These are phyloP conservation scores for Drosophila atripex DNA, from an alignment of 2,888 invertebrate genomes.

Conservation along the genomic window DNA sequence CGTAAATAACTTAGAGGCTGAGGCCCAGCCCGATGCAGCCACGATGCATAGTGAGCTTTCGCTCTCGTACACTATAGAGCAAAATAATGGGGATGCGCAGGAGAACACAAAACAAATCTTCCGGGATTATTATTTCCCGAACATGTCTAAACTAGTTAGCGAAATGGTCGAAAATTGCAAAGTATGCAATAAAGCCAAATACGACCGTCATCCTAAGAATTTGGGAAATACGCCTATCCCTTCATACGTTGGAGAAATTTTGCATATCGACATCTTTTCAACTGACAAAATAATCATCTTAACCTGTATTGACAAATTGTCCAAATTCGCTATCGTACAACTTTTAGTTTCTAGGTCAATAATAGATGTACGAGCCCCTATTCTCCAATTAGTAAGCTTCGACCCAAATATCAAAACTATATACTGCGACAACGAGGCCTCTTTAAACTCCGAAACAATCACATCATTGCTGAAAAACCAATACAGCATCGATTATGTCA, in stretches of 20 bases:
- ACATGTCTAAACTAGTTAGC: neutral
- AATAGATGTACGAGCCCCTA: too few relatives aligned
- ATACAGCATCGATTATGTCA: too few relatives aligned
- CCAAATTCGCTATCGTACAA: neutral
- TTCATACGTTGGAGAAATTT: neutral
- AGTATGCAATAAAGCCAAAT: neutral
- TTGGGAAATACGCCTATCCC: neutral
- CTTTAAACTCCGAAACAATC: too few relatives aligned
- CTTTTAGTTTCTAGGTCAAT: neutral
- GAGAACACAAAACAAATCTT: neutral
- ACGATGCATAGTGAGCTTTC: too few relatives aligned
- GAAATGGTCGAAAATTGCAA: neutral
- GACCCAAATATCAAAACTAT: too few relatives aligned
- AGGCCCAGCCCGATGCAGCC: too few relatives aligned
- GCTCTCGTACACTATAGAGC: too few relatives aligned
- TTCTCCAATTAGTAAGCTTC: neutral
- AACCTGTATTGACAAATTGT: neutral
- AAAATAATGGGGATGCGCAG: too few relatives aligned
- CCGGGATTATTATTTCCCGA: neutral
- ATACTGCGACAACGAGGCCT: too few relatives aligned
- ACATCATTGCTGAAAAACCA: too few relatives aligned
- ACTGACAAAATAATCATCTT: neutral
- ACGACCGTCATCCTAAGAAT: neutral
- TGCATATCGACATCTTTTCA: conserved; percentile 2
- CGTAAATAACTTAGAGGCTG: too few relatives aligned